Conservation (phyloP, 2,888 invertebrate genomes). For the Steromphala cineraria region DNA sequence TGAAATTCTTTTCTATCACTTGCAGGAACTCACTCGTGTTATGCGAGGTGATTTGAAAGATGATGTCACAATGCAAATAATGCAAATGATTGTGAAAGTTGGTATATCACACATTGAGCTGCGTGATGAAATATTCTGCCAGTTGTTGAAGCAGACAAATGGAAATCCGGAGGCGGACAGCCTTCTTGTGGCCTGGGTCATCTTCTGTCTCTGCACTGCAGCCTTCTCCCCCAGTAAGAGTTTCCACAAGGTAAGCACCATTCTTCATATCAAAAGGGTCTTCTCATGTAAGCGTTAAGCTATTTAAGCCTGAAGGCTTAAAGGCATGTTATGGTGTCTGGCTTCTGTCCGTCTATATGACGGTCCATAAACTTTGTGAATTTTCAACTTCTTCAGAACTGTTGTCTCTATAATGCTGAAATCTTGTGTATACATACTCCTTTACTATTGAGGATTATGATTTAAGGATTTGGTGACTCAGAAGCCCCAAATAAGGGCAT, state of each 20-base stretch:
- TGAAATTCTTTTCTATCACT: conserved; percentile 25
- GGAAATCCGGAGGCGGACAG: conserved; percentile 91
- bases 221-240: conserved; percentile 93
- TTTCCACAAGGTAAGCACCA: conserved; percentile 80
- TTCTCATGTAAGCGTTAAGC: too few relatives aligned
- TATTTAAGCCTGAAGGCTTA: too few relatives aligned
- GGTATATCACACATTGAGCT: conserved; percentile 94
- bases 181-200: conserved; percentile 90
- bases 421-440: too few relatives aligned
- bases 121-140: conserved; percentile 88
- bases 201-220: conserved; percentile 91
- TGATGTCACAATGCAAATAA: conserved; percentile 72
- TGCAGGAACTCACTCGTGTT: conserved; percentile 91
- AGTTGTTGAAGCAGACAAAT: conserved; percentile 78
- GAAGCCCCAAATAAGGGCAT: too few relatives aligned
- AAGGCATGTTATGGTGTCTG: too few relatives aligned
- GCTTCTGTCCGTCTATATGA: too few relatives aligned
- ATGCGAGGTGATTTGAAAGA: conserved; percentile 90
- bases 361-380: too few relatives aligned
- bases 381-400: too few relatives aligned
- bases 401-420: too few relatives aligned
- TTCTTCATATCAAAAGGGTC: not conserved
- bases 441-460: too few relatives aligned
- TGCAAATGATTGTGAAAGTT: conserved; percentile 74
- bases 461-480: too few relatives aligned